phyloP scores from a whole-genome alignment of 2,888 invertebrate species.

The Pristionchus maxplancki region DNA sequence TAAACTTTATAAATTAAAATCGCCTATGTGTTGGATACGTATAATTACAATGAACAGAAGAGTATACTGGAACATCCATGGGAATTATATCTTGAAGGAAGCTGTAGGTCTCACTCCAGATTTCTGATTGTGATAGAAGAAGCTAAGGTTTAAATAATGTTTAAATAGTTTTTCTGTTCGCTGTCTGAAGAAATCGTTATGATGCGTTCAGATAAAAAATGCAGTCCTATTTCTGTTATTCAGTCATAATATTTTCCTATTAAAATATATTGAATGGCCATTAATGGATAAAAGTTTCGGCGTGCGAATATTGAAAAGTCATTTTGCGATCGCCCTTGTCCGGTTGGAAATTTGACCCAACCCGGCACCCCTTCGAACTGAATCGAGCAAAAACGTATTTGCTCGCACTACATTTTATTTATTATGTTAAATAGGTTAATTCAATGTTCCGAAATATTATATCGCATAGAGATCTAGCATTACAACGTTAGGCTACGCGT shows the following conservation, averaged over 20 bases:
- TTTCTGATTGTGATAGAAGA: too few species aligned
- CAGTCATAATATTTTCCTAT: too few species aligned
- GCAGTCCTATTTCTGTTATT: too few species aligned
- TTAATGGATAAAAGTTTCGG: too few species aligned
- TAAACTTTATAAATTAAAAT: slow-evolving; percentile 18
- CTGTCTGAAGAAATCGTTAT: too few species aligned
- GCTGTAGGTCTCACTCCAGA: too few species aligned
- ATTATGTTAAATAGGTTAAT: neutral
- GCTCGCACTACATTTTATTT: too few species aligned
- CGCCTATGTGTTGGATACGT: neutral
- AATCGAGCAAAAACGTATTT: neutral
- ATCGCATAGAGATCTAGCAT: neutral
- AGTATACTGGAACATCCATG: neutral
- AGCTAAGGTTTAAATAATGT: too few species aligned
- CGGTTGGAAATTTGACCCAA: neutral
- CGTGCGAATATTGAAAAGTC: neutral
- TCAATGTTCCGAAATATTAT: neutral
- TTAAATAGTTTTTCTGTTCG: too few species aligned
- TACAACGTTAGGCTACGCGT: neutral
- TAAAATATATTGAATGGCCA: too few species aligned
- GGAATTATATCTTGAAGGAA: neutral
- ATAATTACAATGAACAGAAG: neutral
- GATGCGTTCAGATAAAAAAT: too few species aligned
- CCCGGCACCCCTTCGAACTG: neutral
- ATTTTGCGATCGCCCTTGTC: neutral